phyloP scores from a whole-genome alignment of 2,113 vertebrate species.

The Sebastes schlegelii region DNA sequence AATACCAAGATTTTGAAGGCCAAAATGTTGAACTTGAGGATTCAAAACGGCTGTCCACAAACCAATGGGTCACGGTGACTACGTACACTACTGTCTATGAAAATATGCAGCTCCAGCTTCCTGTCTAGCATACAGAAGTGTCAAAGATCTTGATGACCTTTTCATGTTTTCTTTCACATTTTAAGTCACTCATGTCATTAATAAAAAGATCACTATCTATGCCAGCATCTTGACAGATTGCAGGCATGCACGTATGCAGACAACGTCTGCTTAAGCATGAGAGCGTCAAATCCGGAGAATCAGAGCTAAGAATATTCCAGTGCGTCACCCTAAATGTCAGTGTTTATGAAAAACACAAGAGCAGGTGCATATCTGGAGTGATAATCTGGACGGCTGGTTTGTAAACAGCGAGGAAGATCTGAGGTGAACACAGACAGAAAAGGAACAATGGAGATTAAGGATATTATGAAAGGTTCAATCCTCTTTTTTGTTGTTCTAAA shows the following conservation, averaged over 20 bases:
- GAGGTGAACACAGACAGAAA: neutral
- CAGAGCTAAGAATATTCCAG: slow-evolving; percentile 36
- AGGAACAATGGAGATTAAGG: neutral
- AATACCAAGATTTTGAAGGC: too few relatives aligned
- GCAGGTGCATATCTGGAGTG: slow-evolving; percentile 12
- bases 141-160: slow-evolving; percentile 1
- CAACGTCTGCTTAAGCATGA: slow-evolving; percentile 14
- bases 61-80: too few relatives aligned
- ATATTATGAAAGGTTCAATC: neutral
- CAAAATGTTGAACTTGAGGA: too few relatives aligned
- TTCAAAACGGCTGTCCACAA: too few relatives aligned
- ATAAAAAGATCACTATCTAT: slow-evolving; percentile 30
- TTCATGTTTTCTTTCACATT: neutral
- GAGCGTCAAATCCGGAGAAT: slow-evolving; percentile 2
- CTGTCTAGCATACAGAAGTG: too few relatives aligned
- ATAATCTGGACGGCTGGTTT: slow-evolving; percentile 47
- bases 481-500: neutral
- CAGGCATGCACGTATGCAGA: slow-evolving; percentile 13
- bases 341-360: slow-evolving; percentile 8
- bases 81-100: too few relatives aligned
- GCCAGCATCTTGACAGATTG: slow-evolving; percentile 28
- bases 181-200: neutral
- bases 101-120: too few relatives aligned
- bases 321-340: slow-evolving; percentile 60
- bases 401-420: slow-evolving; percentile 4